Evolutionary conservation across 2,888 invertebrate species (phyloP).

Genomic region (Sthenelais limicola): DNA sequence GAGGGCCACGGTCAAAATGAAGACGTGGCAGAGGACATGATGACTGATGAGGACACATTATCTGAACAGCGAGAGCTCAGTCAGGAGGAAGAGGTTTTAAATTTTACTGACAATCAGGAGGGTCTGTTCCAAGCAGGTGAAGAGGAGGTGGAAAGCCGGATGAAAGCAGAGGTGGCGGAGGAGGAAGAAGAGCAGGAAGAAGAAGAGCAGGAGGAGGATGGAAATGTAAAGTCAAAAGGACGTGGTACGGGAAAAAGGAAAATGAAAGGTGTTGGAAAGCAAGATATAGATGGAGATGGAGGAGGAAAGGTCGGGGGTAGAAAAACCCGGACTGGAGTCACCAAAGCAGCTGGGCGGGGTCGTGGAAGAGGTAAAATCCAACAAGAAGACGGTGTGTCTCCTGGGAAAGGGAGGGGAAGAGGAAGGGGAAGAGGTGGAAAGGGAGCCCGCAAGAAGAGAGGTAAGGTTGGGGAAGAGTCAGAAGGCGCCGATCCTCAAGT

Average conservation of each 20-base stretch:
- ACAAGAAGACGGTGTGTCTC: constrained; percentile 31
- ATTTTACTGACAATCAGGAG: not conserved
- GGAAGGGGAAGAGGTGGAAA: constrained; percentile 37
- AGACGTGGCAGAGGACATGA: constrained; percentile 11
- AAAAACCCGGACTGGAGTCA: constrained; percentile 4
- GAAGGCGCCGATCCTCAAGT: too few species aligned
- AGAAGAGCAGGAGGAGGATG: constrained; percentile 46
- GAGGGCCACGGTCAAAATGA: constrained; percentile 29
- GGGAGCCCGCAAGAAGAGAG: constrained; percentile 40
- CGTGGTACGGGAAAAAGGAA: too few species aligned
- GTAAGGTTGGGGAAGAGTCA: too few species aligned
- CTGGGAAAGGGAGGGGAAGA: constrained; percentile 9
- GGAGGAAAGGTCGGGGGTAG: not conserved
- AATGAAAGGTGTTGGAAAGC: too few species aligned
- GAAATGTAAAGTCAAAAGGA: constrained; percentile 18
- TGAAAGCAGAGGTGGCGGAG: not conserved
- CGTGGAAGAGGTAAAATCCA: constrained; percentile 2
- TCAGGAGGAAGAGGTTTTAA: not conserved
- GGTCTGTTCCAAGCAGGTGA: not conserved
- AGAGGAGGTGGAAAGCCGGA: not conserved
- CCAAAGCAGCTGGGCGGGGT: constrained; percentile 1
- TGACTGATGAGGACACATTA: not conserved
- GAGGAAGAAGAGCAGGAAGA: constrained; percentile 43
- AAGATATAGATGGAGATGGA: too few species aligned
- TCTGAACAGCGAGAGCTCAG: too few species aligned